Conservation (phyloP, 2,888 invertebrate species). For the Danaus chrysippus region DNA sequence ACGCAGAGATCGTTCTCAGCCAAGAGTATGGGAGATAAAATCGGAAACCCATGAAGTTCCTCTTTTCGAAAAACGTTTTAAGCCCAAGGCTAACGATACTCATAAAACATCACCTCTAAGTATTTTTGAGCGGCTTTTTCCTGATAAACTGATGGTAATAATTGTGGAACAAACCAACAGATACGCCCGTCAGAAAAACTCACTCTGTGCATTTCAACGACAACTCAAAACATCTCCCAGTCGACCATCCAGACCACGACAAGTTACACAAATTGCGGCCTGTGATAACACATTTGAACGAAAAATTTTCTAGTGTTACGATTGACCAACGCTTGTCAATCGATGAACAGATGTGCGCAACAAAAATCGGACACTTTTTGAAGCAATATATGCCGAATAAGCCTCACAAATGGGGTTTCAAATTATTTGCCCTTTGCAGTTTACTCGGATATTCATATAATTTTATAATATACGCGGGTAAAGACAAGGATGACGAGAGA, state of each 20-base stretch:
- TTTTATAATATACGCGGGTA: slow-evolving; percentile 14
- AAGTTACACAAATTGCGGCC: slow-evolving; percentile 38
- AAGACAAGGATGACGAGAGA: slow-evolving; percentile 13
- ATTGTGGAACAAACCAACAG: slow-evolving; percentile 37
- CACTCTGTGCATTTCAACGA: slow-evolving; percentile 44
- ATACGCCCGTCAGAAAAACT: slow-evolving; percentile 36
- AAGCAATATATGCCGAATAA: slow-evolving; percentile 19
- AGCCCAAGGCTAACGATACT: slow-evolving; percentile 25
- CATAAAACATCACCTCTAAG: slow-evolving; percentile 28
- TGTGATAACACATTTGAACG: slow-evolving; percentile 38
- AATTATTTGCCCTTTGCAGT: slow-evolving; percentile 17
- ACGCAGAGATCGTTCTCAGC: slow-evolving; percentile 17
- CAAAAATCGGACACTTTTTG: slow-evolving; percentile 15
- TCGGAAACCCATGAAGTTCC: slow-evolving; percentile 27
- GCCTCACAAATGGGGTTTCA: slow-evolving; percentile 18
- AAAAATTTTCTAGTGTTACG: slow-evolving; percentile 33
- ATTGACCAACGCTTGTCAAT: neutral
- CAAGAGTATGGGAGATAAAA: slow-evolving; percentile 30
- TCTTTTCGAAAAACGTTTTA: slow-evolving; percentile 28
- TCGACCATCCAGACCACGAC: slow-evolving; percentile 33
- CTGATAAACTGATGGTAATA: slow-evolving; percentile 32
- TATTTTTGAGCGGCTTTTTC: slow-evolving; percentile 37
- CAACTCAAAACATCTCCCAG: slow-evolving; percentile 35
- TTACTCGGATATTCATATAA: slow-evolving; percentile 13
- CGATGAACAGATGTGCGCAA: slow-evolving; percentile 10